Evolutionary conservation across 2,888 invertebrate genomes (phyloP), one percentile per base, ranked within the genome.

Genomic region (Drosophila mimica): DNA sequence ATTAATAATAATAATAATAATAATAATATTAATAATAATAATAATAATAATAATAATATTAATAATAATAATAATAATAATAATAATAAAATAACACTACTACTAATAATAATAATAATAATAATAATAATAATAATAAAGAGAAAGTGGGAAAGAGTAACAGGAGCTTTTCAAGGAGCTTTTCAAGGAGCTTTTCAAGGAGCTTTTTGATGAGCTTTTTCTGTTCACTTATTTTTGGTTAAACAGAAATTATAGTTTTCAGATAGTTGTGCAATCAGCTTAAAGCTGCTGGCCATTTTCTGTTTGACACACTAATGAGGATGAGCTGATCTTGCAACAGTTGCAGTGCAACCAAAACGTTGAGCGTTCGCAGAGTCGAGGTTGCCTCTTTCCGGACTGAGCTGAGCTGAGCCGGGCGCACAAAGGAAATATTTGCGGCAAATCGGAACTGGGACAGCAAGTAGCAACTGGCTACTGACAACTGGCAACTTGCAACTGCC

Each of bases 351-450:
- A 8, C 20, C 11, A 52, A n/a, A 36, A 36, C 6, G 36, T 15
- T 15, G 36, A 15, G 31, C 30, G 20, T 31, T 54, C 53, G 40
- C 34, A 31, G 57, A 57, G 36, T 36, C 36, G 36, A 36, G 15
- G 6, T 69, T 70, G 56, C 49, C 59, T 51, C 74, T 57, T 38
- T 70, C 57, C 63, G 63, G 51, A 13, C 46, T 30, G 57, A 28
- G 43, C 43, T 48, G 40, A 36, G 49, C 60, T 30, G 57, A 28
- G 43, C 43, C 40, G 40, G 33, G 49, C 60, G 48, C 54, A 70
- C 75, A 77, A 76, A 67, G 66, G 63, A 78, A 80, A 67, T 80
- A 76, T 71, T 80, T 80, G 77, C 67, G 70, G 76, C 49, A 56
- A 48, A 46, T 58, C 63, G 62, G 63, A 76, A 64, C 51, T 72